phyloP scores from a whole-genome alignment of 2,113 vertebrate species.

The Sebastes schlegelii region DNA sequence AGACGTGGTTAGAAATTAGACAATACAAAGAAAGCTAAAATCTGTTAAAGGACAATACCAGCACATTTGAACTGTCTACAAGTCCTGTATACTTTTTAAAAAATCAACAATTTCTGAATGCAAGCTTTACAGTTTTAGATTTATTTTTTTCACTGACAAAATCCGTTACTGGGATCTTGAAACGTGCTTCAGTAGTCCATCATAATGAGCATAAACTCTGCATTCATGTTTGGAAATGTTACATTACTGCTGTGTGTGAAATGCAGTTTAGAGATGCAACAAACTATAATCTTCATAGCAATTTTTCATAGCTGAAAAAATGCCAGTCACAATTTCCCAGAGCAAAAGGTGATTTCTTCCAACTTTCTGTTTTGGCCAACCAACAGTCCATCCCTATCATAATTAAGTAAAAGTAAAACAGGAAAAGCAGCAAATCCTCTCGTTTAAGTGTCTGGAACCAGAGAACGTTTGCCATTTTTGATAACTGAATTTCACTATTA shows the following conservation, averaged over 20 bases:
- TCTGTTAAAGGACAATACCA: neutral
- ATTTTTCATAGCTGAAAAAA: neutral
- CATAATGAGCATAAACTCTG: neutral
- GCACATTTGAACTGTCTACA: no score
- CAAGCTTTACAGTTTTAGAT: neutral
- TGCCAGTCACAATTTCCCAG: neutral
- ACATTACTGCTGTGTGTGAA: neutral
- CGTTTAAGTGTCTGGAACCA: neutral
- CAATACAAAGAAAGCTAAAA: neutral
- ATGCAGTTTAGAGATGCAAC: neutral
- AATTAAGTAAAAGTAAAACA: neutral
- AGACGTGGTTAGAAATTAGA: neutral
- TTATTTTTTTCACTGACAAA: neutral
- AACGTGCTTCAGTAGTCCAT: no score
- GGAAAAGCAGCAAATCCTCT: neutral
- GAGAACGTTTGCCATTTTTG: neutral
- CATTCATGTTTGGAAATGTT: neutral
- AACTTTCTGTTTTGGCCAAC: neutral
- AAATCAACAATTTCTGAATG: neutral
- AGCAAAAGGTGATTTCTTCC: neutral
- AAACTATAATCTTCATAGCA: neutral
- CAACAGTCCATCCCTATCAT: no score
- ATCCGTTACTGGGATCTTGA: neutral
- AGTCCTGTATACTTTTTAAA: neutral
- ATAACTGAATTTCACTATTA: neutral